Evolutionary conservation across 2,888 invertebrate genomes (phyloP), one percentile per base, ranked within the genome.

Genomic region (Monopis laevigella): DNA sequence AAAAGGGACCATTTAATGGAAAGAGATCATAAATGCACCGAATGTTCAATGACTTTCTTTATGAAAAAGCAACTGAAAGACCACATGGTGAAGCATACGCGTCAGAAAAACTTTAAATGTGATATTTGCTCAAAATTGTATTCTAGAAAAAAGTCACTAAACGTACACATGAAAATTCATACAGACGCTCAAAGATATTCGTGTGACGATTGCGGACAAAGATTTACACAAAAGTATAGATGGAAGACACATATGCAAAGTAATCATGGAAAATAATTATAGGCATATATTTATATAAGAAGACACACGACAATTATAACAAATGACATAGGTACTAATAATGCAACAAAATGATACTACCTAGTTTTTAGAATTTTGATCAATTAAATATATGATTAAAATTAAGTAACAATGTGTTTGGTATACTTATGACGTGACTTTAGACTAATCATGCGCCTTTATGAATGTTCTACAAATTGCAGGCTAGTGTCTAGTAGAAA

Each of bases 171-270:
- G 19, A 40, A 29, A 12, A 40, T 47, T 66, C 40, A 56, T 68
- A 60, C 57, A 60, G 39, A 57, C 58, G 19, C 13, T 14, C 13
- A 42, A 6, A 34, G 28, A 19, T 30, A 27, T 35, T 42, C 29
- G 3, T 46, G 46, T 17, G 4, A 21, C 1, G 10, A 34, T 7
- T 46, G 46, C 26, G 14, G 27, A 1, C 13, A 24, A 16, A 14
- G 39, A 16, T 43, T 43, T 39, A 35, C 39, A 12, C 78, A 78
- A 36, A 78, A 78, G 24, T 70, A 70, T 32, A 69, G 73, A 50
- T 53, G 75, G 46, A 77, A 75, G 26, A 70, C 69, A 39, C 77
- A 77, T 49, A 72, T 78, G 71, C 14, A 73, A 16, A 72, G 73
- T 0, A 75, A 74, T 2, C 77, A 78, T 46, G 73, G 73, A 7